Percentiles rank a stretch among this genome's conserved stretches.
Evolutionary conservation across 1,140 invertebrate genomes (phyloP).

Genomic region (Hirudo medicinalis): DNA sequence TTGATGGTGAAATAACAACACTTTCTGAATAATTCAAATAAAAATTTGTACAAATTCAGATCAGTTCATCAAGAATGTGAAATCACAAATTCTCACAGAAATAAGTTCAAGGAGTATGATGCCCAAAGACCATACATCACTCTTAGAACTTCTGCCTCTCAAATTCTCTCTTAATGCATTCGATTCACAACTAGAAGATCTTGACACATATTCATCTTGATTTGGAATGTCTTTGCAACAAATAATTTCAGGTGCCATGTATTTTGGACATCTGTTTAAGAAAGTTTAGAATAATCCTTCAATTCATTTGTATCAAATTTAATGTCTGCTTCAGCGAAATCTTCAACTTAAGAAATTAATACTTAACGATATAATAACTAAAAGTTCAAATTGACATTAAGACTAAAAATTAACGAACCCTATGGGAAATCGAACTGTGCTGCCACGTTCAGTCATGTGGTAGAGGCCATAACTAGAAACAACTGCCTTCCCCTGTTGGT

Average conservation of each 20-base stretch:
- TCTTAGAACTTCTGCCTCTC: constrained; percentile 45
- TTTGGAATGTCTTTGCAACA: constrained; percentile 38
- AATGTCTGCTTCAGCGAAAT: constrained; percentile 14
- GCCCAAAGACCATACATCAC: constrained; percentile 80
- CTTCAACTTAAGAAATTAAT: background rate
- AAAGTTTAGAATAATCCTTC: too few relatives aligned
- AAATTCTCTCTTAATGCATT: background rate
- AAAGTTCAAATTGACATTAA: background rate
- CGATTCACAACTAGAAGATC: background rate
- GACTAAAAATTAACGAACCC: constrained; percentile 49
- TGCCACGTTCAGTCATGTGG: constrained; percentile 72
- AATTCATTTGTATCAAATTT: too few relatives aligned
- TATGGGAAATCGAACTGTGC: constrained; percentile 77
- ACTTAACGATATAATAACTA: background rate
- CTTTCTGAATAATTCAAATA: too few relatives aligned
- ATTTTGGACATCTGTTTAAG: constrained; percentile 52
- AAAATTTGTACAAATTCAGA: too few relatives aligned
- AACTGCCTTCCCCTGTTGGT: constrained; percentile 51
- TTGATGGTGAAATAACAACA: too few relatives aligned
- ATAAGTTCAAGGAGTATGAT: constrained; percentile 68
- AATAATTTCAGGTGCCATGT: constrained; percentile 72
- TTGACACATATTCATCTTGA: constrained; percentile 29
- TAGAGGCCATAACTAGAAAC: constrained; percentile 82
- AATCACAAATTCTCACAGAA: constrained; percentile 46
- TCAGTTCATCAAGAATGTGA: too few relatives aligned